Evolutionary conservation across 1,140 invertebrate genomes (phyloP), one percentile per base, ranked within the genome.

Genomic region (Drosophila parvula): DNA sequence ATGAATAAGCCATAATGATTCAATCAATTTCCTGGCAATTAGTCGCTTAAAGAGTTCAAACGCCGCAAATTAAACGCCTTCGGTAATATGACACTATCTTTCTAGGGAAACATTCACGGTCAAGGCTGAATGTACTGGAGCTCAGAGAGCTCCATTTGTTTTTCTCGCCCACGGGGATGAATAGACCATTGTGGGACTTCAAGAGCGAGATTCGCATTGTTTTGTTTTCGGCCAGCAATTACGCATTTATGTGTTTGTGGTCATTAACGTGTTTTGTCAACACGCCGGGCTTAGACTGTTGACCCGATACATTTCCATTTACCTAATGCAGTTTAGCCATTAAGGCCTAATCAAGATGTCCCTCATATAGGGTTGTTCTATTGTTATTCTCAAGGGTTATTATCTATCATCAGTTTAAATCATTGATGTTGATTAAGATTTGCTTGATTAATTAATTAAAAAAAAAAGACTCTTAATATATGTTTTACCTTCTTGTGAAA

Each of bases 131-230:
- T 38, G 28, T 34, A 41, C 43, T 36, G 41, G n/a, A 45, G 61
- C 41, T 41, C 16, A n/a, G 16, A 53, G 16, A 53, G 41, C 43
- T 75, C 36, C 71, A 74, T 34, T 67, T 58, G 53, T 59, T 75
- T 75, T 69, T 71, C 65, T 50, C 74, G 75, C 75, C 75, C 74
- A 78, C 75, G 44, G 69, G 65, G 41, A 61, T 36, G 58, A 41
- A 30, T 38, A 27, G 48, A 77, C 43, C 48, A 57, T 45, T 75
- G 73, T 75, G 59, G 36, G 50, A 64, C 50, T 75, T 74, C 51
- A 59, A 73, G 67, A 73, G 53, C 53, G 22, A 67, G 34, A 50
- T 58, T 71, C 67, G 68, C 53, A 71, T 71, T 48, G 69, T 38
- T 71, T 73, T 58, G 69, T 16, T 59, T 73, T 71, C 36, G 65